Percentiles rank a stretch among this genome's conserved stretches.
phyloP scores from a whole-genome alignment of 1,140 invertebrate species.

The Sitodiplosis mosellana region DNA sequence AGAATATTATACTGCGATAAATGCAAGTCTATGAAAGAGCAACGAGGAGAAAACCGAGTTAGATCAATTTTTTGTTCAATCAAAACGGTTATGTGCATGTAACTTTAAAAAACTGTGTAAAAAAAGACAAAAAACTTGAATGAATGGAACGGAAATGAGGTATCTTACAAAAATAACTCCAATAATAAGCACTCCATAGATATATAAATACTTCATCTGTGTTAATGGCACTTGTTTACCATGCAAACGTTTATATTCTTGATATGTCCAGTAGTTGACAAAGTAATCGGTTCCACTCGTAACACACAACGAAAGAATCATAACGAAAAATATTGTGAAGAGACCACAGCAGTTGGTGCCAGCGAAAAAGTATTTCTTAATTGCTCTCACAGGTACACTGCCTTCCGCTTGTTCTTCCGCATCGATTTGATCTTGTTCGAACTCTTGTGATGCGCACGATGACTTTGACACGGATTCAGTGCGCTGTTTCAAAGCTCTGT shows the following conservation, averaged over 20 bases:
- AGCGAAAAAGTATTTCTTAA: conserved; percentile 43
- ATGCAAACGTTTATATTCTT: conserved; percentile 23
- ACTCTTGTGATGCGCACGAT: background rate
- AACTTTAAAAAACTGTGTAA: too few species aligned
- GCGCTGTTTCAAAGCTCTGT: conserved; percentile 2
- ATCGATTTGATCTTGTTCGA: conserved; percentile 13
- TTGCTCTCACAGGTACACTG: conserved; percentile 33
- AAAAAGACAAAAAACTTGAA: conserved; percentile 18
- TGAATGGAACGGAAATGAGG: too few species aligned
- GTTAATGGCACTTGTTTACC: conserved; percentile 13
- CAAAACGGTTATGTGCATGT: too few species aligned
- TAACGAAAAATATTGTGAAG: conserved; percentile 32
- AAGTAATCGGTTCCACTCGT: conserved; percentile 62
- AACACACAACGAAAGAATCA: conserved; percentile 44
- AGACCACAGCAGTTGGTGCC: conserved; percentile 41
- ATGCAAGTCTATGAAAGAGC: too few species aligned
- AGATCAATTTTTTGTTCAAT: too few species aligned
- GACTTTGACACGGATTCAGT: too few species aligned
- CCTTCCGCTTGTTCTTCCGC: conserved; percentile 34
- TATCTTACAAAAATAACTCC: conserved; percentile 15
- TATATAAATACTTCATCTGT: conserved; percentile 22
- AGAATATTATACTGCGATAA: too few species aligned
- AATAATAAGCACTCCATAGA: conserved; percentile 18
- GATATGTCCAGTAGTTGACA: conserved; percentile 52
- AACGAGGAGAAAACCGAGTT: too few species aligned